These are phyloP conservation scores for Scaptomyza tumidula DNA, from an alignment of 2,888 invertebrate genomes.

Conservation along the genomic window DNA sequence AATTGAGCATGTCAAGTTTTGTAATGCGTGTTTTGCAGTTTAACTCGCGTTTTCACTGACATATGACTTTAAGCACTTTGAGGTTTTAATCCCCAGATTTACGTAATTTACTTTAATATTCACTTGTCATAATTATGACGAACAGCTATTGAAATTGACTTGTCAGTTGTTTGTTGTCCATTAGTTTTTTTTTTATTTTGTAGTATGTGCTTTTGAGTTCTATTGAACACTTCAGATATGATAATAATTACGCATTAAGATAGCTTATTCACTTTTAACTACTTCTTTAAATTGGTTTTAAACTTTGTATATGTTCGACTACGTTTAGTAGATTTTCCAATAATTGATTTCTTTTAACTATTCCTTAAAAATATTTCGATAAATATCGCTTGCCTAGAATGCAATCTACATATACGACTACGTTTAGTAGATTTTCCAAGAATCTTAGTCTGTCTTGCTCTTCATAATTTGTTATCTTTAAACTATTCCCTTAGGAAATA, in stretches of 20 bases:
- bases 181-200: slow-evolving; percentile 21
- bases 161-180: slow-evolving; percentile 17
- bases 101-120: slow-evolving; percentile 4
- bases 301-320: no score
- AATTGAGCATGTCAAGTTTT: slow-evolving; percentile 11
- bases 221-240: slow-evolving; percentile 7
- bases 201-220: slow-evolving; percentile 4
- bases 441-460: no score
- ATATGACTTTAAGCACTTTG: slow-evolving; percentile 42
- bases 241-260: background rate
- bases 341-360: no score
- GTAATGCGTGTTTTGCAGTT: slow-evolving; percentile 45
- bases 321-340: no score
- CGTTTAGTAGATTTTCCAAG: no score
- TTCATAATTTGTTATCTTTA: no score
- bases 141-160: slow-evolving; percentile 25
- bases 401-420: no score
- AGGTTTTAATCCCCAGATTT: slow-evolving; percentile 33
- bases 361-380: no score
- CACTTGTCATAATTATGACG: slow-evolving; percentile 50
- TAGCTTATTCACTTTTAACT: background rate
- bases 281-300: no score
- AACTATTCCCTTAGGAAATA: no score
- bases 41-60: slow-evolving; percentile 23
- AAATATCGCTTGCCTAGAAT: no score